Conservation (phyloP, 2,113 vertebrate genomes). For the Odontesthes bonariensis region DNA sequence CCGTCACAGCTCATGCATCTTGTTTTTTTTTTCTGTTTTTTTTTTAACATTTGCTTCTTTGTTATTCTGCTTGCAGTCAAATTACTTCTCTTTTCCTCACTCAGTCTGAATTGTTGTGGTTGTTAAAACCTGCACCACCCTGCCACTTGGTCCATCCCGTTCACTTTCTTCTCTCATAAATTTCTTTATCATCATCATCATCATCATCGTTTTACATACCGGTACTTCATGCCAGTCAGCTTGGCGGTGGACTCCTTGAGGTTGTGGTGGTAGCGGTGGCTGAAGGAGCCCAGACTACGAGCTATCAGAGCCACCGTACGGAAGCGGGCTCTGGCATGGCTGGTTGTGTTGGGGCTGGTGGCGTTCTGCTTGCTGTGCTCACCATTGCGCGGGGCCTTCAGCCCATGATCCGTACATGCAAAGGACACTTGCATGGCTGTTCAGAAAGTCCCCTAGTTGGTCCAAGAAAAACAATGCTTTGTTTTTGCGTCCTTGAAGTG, state of each 20-base stretch:
- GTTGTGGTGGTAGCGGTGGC: conserved; percentile 96
- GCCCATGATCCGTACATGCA: conserved; percentile 95
- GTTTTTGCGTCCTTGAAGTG: conserved; percentile 17
- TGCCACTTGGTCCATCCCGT: background rate
- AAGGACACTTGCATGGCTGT: conserved; percentile 98
- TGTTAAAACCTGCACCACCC: conserved; percentile 4
- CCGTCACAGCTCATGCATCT: conserved; percentile 45
- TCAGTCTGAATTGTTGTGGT: background rate
- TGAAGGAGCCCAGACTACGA: conserved; percentile 95
- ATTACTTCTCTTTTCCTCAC: background rate
- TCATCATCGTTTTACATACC: conserved; percentile 82
- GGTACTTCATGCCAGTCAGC: conserved; percentile 99
- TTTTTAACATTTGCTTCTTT: background rate
- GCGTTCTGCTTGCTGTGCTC: conserved; percentile 96
- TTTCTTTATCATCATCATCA: background rate
- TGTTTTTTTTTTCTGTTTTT: conserved; percentile 21
- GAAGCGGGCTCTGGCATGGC: conserved; percentile 92
- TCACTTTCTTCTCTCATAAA: conserved; percentile 20
- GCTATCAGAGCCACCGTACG: conserved; percentile 98
- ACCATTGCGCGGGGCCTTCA: conserved; percentile 92
- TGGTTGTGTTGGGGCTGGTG: conserved; percentile 89
- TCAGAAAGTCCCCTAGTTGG: conserved; percentile 38
- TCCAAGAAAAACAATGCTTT: conserved; percentile 7
- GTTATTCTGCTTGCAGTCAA: background rate
- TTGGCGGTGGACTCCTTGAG: conserved; percentile 98